Evolutionary conservation across 2,888 invertebrate genomes (phyloP), one percentile per base, ranked within the genome.

Genomic region (Choristoneura rosaceana): DNA sequence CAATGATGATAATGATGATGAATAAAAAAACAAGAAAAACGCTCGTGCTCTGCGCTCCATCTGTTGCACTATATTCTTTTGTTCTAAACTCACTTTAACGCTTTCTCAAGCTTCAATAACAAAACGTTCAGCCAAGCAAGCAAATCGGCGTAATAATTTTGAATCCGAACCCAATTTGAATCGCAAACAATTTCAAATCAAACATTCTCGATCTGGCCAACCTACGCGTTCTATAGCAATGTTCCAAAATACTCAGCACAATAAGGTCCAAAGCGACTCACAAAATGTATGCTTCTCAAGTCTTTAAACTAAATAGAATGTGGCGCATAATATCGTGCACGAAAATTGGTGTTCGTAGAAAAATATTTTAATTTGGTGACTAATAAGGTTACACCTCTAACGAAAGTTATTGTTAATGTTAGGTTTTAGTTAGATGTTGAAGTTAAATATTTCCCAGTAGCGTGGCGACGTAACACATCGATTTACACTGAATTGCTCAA

Each of bases 321-420:
- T 17, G 9, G 4, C 4, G 4, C 25, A 25, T 12, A 25, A 15
- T 50, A 15, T 15, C 7, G 9, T 25, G 4, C 25, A 55, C 10
- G 55, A 12, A 55, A n/a, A n/a, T 8, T 17, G 17, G 9, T 4
- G n/a, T 66, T 10, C 38, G 47, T 4, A 25, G 55, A 55, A 50
- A 69, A 10, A 82, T 81, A 87, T 87, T 84, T 86, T 86, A 88
- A 86, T 87, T 81, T 73, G 79, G 75, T 76, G 76, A 70, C 75
- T 76, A 77, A 77, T 77, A 74, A 76, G 74, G 78, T 79, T 79
- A 79, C 63, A 79, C 75, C 77, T 80, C 79, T 78, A 77, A 78
- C 15, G 45, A 59, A 43, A 7, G 43, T 47, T 47, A n/a, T 45
- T n/a, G n/a, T 4, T 5, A 4, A 10, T 47, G n/a, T 47, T 47